Percentiles rank a stretch among this genome's conserved stretches.
Conservation (phyloP, 2,113 vertebrate genomes). For the Pristiophorus japonicus region DNA sequence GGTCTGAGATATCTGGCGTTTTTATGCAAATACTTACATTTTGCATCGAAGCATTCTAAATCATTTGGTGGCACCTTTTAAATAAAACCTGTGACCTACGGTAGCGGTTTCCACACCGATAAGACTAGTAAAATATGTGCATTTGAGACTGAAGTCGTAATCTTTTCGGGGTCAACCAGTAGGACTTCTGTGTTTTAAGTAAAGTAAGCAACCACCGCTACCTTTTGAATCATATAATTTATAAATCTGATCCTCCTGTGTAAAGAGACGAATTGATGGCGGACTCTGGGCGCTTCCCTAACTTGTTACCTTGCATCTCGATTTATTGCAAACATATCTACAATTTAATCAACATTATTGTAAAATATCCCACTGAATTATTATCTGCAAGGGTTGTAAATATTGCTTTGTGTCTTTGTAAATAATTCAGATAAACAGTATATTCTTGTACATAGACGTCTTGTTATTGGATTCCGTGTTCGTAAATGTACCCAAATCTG, state of each 20-base stretch:
- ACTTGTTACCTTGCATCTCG: conserved; percentile 5
- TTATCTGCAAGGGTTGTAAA: conserved; percentile 67
- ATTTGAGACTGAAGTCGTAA: not conserved
- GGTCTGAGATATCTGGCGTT: not conserved
- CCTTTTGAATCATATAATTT: not conserved
- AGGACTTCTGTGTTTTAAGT: not conserved
- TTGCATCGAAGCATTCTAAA: not conserved
- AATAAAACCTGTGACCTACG: not conserved
- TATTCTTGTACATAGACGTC: conserved; percentile 74
- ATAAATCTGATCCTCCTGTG: not conserved
- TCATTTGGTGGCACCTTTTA: not conserved
- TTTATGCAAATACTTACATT: not conserved
- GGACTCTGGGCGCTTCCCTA: not conserved
- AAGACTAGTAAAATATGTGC: not conserved
- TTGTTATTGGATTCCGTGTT: not conserved
- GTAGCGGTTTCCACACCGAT: not conserved
- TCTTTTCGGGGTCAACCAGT: not conserved
- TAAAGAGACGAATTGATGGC: not conserved
- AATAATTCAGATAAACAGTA: conserved; percentile 83
- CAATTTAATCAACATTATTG: conserved; percentile 52
- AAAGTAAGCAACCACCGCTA: not conserved
- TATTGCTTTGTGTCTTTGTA: conserved; percentile 81
- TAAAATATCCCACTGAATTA: conserved; percentile 58
- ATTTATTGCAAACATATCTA: conserved; percentile 39
- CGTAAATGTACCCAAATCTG: not conserved